Evolutionary conservation across 2,888 invertebrate species (phyloP), one percentile per base, ranked within the genome.

Genomic region (Noctua comes): DNA sequence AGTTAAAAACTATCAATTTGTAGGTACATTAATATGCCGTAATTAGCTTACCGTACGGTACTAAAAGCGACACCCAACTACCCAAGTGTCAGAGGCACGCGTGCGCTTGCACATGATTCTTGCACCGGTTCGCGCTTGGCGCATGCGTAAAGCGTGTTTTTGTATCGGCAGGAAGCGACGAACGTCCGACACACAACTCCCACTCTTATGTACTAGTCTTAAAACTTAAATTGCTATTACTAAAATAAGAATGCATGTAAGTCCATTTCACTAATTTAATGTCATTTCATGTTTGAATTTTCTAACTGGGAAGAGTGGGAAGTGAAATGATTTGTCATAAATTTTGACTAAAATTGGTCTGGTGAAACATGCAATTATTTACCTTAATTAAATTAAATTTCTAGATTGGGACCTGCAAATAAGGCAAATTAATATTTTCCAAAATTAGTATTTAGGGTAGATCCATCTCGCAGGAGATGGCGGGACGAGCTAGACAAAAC

Each of bases 141-240:
- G 80, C 74, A 77, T 81, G 86, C 88, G 88, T 89, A 86, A 79
- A 86, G 73, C 78, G 82, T 91, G 91, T 94, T 93, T 91, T 93
- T 91, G 87, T 91, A 84, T 80, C 82, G 89, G 89, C 91, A 92
- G 94, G 93, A 94, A 93, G 88, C 91, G 85, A 86, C 90, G 91
- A 90, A 91, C 91, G 90, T 91, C 91, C 90, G 91, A 92, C 80
- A 86, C 78, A 76, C 85, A 83, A 88, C 84, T 85, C 87, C 86
- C 86, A 86, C 76, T 85, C 82, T 86, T 86, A 80, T 21, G 64
- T 64, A 40, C 71, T 68, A 59, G 74, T 48, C 65, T 72, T 86
- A 85, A 31, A 83, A 86, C 65, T 72, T 72, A 76, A 43, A 69
- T 76, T 82, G 21, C 62, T 24, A 36, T 11, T 66, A 65, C 13